Evolutionary conservation across 2,797 vertebrate species (phyloP).

Genomic region (Schizopygopsis malacanthus): DNA sequence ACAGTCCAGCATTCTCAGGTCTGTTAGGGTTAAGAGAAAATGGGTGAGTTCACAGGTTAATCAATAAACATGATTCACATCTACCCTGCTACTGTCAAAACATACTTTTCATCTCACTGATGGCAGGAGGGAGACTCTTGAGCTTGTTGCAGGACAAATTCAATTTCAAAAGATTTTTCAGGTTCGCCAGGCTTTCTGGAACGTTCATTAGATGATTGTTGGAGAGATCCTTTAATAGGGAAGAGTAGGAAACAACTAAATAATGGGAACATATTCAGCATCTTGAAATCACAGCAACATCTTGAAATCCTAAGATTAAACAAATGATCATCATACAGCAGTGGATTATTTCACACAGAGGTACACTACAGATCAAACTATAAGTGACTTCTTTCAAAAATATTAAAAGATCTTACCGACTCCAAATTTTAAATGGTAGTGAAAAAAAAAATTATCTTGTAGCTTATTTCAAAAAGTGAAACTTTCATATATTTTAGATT

Average conservation of each 20-base stretch:
- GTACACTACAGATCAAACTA: background rate
- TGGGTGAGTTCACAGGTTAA: conserved; percentile 15
- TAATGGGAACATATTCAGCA: background rate
- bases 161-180: conserved; percentile 76
- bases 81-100: background rate
- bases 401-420: background rate
- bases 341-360: background rate
- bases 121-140: conserved; percentile 78
- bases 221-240: conserved; percentile 80
- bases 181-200: conserved; percentile 77
- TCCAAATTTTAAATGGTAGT: background rate
- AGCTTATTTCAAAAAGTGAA: no score
- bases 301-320: background rate
- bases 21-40: conserved; percentile 65
- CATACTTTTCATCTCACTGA: conserved; percentile 85
- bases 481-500: no score
- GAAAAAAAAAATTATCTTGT: no score
- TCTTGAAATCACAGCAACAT: background rate
- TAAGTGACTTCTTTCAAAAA: background rate
- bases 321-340: background rate
- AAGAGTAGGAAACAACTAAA: conserved; percentile 43
- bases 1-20: conserved; percentile 83
- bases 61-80: conserved; percentile 1
- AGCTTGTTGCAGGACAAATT: conserved; percentile 83
- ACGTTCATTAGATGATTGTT: conserved; percentile 78